Conservation (phyloP, 2,888 invertebrate genomes). For the Harmothoe impar region DNA sequence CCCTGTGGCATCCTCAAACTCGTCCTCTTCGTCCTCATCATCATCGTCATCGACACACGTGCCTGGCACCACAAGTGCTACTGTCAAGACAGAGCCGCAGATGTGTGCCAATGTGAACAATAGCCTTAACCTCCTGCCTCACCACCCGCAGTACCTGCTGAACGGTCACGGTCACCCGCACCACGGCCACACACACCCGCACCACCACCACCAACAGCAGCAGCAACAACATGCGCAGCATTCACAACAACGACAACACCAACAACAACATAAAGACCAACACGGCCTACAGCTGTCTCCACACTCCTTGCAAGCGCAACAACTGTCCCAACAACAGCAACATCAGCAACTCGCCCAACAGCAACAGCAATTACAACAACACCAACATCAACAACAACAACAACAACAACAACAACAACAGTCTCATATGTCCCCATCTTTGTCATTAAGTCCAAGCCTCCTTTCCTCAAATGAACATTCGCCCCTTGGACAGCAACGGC, state of each 20-base stretch:
- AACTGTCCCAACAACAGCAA: conserved; percentile 43
- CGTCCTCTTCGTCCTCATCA: conserved; percentile 13
- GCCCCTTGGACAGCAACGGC: not conserved
- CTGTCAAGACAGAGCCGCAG: conserved; percentile 56
- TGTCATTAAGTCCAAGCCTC: not conserved
- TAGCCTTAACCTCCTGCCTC: conserved; percentile 66
- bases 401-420: conserved; percentile 59
- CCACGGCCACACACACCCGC: not conserved
- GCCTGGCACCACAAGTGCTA: conserved; percentile 60
- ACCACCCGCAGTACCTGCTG: conserved; percentile 69
- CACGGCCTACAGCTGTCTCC: not conserved
- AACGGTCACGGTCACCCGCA: conserved; percentile 63
- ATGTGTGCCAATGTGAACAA: conserved; percentile 54
- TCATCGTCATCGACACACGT: conserved; percentile 69
- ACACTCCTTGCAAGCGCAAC: conserved; percentile 19
- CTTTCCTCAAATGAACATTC: not conserved
- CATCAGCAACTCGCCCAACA: conserved; percentile 56
- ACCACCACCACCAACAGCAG: not conserved
- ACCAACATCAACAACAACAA: conserved; percentile 43
- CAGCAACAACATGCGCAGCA: conserved; percentile 42
- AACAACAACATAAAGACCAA: conserved; percentile 7
- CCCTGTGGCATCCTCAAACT: conserved; percentile 67
- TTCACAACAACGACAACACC: conserved; percentile 14
- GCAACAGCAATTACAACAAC: conserved; percentile 60
- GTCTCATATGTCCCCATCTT: conserved; percentile 33